Evolutionary conservation across 2,113 vertebrate genomes (phyloP), one percentile per base, ranked within the genome.

Genomic region (Spea bombifrons): DNA sequence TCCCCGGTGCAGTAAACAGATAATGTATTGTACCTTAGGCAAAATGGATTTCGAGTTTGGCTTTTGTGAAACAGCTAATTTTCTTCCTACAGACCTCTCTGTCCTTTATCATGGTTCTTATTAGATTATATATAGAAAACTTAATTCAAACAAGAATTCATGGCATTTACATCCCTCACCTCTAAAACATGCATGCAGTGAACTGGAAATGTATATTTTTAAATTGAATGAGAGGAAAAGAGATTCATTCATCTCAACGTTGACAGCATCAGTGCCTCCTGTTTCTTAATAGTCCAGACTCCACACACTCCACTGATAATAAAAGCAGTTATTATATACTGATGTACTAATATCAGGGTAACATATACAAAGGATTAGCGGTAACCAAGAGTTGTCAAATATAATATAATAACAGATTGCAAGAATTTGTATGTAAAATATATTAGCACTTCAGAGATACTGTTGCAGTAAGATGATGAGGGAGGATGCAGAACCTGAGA

Each of bases 81-180:
- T 70, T 55, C 66, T 47, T 77, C 55, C 12, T 71, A 9, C 45
- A 75, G 64, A 10, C 67, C 48, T 75, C 74, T 66, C 46, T 77
- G 75, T 77, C 75, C 75, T 77, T 77, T 71, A 59, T 13, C 45
- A 53, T 55, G 70, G 44, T 70, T 66, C 10, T 70, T 70, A 77
- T 77, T 77, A 77, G 66, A 77, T 77, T 70, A 77, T 77, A 77
- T 70, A 70, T 70, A 57, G 66, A 76, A 70, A 77, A 63, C 75
- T 77, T 63, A 77, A 77, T 77, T 70, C 75, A 70, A 69, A 77
- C 75, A 77, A 70, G 75, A 71, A 77, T 70, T 66, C 75, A 71
- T 77, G 75, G 66, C 75, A 77, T 77, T 77, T 77, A 77, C 75
- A 77, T 77, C 45, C 55, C 46, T 70, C 66, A 77, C 75, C 75